These are phyloP conservation scores for Ashinkailepas kermadecensis DNA, from an alignment of 2,888 invertebrate species.

Conservation along the genomic window DNA sequence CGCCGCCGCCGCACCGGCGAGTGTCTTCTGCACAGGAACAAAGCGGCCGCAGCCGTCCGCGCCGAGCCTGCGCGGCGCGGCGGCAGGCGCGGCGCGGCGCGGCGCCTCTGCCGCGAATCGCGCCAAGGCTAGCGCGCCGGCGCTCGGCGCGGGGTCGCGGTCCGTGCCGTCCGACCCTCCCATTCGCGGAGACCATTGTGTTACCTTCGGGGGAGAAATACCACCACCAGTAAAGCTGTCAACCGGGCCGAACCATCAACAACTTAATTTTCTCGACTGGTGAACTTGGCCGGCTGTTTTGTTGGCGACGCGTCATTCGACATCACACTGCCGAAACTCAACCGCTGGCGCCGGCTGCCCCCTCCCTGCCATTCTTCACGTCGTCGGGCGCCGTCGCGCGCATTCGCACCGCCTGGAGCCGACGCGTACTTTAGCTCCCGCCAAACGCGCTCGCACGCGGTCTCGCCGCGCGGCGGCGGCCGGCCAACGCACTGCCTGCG, in stretches of 20 bases:
- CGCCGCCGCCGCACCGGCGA: not conserved
- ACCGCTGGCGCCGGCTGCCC: not conserved
- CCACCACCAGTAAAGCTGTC: conserved; percentile 10
- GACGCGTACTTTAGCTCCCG: not conserved
- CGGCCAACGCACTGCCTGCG: conserved; percentile 9
- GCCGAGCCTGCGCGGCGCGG: too few species aligned
- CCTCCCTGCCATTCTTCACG: too few species aligned
- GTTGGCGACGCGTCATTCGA: not conserved
- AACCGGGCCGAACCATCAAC: conserved; percentile 1
- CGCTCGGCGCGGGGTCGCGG: not conserved
- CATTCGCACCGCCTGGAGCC: too few species aligned
- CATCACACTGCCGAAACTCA: not conserved
- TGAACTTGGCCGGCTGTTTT: not conserved
- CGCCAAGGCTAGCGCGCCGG: not conserved
- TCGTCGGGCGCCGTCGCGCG: too few species aligned
- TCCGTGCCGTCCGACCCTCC: not conserved
- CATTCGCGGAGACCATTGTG: conserved; percentile 12
- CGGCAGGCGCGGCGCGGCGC: not conserved
- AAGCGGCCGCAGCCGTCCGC: not conserved
- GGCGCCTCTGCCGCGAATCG: not conserved
- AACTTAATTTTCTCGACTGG: not conserved
- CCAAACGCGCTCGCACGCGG: not conserved
- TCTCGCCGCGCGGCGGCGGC: not conserved
- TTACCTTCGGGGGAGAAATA: conserved; percentile 15
- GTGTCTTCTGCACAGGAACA: not conserved